Conservation (phyloP, 2,113 vertebrate genomes). For the Illadopsis cleaveri region DNA sequence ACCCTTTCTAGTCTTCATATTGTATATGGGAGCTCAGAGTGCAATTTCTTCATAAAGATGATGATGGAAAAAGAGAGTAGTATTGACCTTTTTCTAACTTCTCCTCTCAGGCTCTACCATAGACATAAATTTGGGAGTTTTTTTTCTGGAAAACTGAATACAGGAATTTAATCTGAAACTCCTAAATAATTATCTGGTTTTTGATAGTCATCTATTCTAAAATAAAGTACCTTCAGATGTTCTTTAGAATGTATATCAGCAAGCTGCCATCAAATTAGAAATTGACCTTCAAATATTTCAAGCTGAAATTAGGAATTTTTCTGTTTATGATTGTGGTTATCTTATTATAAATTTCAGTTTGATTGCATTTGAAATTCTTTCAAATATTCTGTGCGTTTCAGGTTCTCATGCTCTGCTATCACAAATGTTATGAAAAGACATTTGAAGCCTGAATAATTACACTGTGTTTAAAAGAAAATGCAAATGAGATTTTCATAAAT, state of each 20-base stretch:
- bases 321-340: not conserved
- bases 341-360: not conserved
- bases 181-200: not conserved
- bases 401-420: not conserved
- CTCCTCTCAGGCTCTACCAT: not conserved
- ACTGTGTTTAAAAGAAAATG: not conserved
- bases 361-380: not conserved
- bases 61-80: not conserved
- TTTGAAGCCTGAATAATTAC: not conserved
- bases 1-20: not conserved
- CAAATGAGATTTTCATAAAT: not conserved
- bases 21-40: not conserved
- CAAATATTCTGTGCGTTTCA: not conserved
- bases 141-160: not conserved
- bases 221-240: not conserved
- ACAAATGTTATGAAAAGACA: not conserved
- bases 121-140: not conserved
- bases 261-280: not conserved
- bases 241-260: not conserved
- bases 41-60: not conserved
- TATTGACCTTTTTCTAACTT: not conserved
- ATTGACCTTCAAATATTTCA: not conserved
- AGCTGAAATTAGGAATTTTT: not conserved
- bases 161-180: not conserved
- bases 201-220: not conserved